Conservation (phyloP, 2,113 vertebrate species). For the human (Homo sapiens) region GRCh38 chr1:22253001-22253500, state of each 20-base stretch:
- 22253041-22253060: not conserved
- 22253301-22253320: not conserved
- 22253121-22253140: not conserved
- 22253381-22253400: not conserved
- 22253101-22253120: not conserved
- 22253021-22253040: not conserved
- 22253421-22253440: not conserved
- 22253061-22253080: not conserved
- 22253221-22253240: not conserved
- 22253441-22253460: not conserved
- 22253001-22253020: rapidly evolving
- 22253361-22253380: not conserved
- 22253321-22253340: not conserved
- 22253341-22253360: not conserved
- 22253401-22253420: not conserved
- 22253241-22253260: rapidly evolving
- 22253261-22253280: not conserved
- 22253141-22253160: not conserved
- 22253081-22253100: not conserved
- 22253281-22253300: not conserved
- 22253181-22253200: not conserved
- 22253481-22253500: slow-evolving; percentile 15
- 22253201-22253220: not conserved
- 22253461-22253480: not conserved
- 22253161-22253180: not conserved